Conservation (phyloP, 2,797 vertebrate species). For the Eulemur mongoz region DNA sequence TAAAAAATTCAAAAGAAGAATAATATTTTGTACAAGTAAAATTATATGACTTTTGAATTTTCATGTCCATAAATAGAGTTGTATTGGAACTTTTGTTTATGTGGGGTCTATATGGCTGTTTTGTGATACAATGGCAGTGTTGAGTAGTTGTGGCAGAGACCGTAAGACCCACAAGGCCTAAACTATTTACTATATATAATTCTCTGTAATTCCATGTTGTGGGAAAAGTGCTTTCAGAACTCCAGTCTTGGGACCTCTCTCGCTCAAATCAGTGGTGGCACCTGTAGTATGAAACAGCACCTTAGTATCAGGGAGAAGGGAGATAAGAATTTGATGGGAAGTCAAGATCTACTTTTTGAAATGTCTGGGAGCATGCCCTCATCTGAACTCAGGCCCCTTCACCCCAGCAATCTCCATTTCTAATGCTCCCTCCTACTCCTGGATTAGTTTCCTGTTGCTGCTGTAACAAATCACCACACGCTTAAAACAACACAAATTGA, state of each 20-base stretch:
- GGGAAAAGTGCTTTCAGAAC: background rate
- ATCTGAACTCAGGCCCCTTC: background rate
- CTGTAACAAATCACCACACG: background rate
- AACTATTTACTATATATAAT: background rate
- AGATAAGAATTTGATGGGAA: background rate
- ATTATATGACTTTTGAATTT: background rate
- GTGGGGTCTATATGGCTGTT: background rate
- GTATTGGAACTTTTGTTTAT: background rate
- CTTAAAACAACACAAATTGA: background rate
- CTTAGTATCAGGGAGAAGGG: background rate
- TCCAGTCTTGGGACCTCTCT: background rate
- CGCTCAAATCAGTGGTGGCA: background rate
- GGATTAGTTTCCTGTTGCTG: background rate
- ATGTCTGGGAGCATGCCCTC: background rate
- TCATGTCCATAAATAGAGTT: background rate
- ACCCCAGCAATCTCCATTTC: background rate
- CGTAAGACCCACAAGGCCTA: background rate
- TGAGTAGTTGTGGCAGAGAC: background rate
- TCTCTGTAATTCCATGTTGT: background rate
- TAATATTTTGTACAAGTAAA: background rate
- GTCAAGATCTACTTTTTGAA: background rate
- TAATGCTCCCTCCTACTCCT: background rate
- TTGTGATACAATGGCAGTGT: background rate
- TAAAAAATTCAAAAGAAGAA: background rate
- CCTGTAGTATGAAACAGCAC: background rate